Percentiles rank a stretch among this genome's conserved stretches.
phyloP scores from a whole-genome alignment of 1,140 invertebrate genomes.

The Phocides pigmalion region DNA sequence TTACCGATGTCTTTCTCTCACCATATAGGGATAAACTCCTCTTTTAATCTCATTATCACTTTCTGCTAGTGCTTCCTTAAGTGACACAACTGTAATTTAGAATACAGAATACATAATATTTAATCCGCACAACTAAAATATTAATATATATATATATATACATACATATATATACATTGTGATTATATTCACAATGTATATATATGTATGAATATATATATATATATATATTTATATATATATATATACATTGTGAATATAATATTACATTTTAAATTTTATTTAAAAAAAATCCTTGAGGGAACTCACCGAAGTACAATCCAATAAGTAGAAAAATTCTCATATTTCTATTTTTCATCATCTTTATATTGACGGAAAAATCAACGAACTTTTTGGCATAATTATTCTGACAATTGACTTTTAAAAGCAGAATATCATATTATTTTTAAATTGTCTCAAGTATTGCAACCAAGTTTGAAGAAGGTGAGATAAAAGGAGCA shows the following conservation, averaged over 20 bases:
- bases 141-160: too few species aligned
- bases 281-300: neutral
- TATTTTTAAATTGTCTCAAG: constrained; percentile 42
- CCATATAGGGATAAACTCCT: constrained; percentile 66
- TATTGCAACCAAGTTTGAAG: constrained; percentile 11
- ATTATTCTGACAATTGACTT: constrained; percentile 56
- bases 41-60: constrained; percentile 56
- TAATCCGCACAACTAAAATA: too few species aligned
- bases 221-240: too few species aligned
- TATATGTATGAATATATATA: too few species aligned
- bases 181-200: too few species aligned
- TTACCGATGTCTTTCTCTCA: constrained; percentile 31
- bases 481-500: constrained; percentile 10
- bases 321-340: constrained; percentile 45
- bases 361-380: constrained; percentile 39
- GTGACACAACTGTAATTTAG: constrained; percentile 39
- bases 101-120: too few species aligned
- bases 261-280: too few species aligned
- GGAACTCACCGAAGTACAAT: constrained; percentile 54
- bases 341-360: constrained; percentile 52
- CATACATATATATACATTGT: too few species aligned
- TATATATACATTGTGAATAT: too few species aligned
- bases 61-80: constrained; percentile 45
- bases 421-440: constrained; percentile 68
- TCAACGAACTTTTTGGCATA: constrained; percentile 47